phyloP scores from a whole-genome alignment of 2,113 vertebrate genomes.

The Dolichotis patagonum region DNA sequence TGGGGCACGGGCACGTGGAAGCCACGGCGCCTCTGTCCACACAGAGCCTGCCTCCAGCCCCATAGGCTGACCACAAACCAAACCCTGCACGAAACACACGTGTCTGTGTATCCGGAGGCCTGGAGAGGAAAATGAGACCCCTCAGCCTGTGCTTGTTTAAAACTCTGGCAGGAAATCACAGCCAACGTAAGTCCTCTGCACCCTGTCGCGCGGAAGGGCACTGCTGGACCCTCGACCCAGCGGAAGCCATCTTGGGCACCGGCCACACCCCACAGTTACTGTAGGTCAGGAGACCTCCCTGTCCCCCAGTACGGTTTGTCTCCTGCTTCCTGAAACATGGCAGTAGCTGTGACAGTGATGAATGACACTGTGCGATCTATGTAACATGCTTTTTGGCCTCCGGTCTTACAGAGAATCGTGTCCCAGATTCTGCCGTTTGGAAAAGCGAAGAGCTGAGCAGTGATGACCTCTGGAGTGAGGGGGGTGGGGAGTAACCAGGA shows the following conservation, averaged over 20 bases:
- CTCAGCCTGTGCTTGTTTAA: background rate
- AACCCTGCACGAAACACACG: background rate
- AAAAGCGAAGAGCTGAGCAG: background rate
- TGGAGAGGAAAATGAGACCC: conserved; percentile 38
- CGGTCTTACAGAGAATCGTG: background rate
- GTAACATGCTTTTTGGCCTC: background rate
- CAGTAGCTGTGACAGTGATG: background rate
- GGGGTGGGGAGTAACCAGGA: background rate
- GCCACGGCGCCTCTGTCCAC: background rate
- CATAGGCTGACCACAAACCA: background rate
- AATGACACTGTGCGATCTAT: background rate
- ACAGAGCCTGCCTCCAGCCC: background rate
- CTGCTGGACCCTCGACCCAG: conserved; percentile 28
- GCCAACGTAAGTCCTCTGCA: background rate
- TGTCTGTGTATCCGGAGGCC: conserved; percentile 23
- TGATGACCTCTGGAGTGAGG: background rate
- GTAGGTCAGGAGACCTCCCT: background rate
- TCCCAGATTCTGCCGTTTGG: background rate
- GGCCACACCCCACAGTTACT: background rate
- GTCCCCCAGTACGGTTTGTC: background rate
- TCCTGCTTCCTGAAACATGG: background rate
- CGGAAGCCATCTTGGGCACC: conserved; percentile 44
- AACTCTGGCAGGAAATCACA: background rate
- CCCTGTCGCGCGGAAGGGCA: conserved; percentile 15
- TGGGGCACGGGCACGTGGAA: background rate